Evolutionary conservation across 1,140 invertebrate genomes (phyloP).

Genomic region (Drosophila albomicans): DNA sequence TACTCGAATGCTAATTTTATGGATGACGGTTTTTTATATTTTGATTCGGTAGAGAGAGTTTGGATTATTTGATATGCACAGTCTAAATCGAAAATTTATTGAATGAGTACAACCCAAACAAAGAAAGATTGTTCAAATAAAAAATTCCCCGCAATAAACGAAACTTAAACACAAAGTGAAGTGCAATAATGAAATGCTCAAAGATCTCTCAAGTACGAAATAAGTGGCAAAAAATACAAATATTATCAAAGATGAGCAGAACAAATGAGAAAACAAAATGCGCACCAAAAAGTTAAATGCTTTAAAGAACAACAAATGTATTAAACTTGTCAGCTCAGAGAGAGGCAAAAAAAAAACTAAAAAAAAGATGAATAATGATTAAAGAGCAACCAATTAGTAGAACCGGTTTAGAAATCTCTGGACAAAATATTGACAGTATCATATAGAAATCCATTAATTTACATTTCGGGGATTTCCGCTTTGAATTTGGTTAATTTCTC

Average conservation of each 20-base stretch:
- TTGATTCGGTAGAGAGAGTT: constrained; percentile 16
- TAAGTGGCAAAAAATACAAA: constrained; percentile 5
- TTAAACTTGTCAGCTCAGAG: constrained; percentile 10
- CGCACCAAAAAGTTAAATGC: constrained; percentile 57
- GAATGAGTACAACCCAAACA: constrained; percentile 45
- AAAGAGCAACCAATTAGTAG: constrained; percentile 58
- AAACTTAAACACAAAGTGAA: constrained; percentile 43
- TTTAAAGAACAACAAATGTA: constrained; percentile 30
- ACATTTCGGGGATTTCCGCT: constrained; percentile 77
- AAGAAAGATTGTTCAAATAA: constrained; percentile 4
- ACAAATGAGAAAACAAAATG: constrained; percentile 60
- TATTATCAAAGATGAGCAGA: background rate
- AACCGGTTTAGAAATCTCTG: constrained; percentile 65
- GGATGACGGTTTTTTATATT: constrained; percentile 19
- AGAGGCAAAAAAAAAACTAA: constrained; percentile 21
- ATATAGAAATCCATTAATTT: constrained; percentile 75
- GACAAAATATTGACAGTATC: constrained; percentile 39
- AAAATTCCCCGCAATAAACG: constrained; percentile 43
- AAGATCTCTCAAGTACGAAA: constrained; percentile 17
- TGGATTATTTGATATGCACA: background rate
- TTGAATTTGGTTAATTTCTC: constrained; percentile 41
- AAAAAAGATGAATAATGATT: constrained; percentile 53
- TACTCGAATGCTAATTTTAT: constrained; percentile 30
- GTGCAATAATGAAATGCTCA: constrained; percentile 35
- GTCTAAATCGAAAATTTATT: constrained; percentile 51